phyloP scores from a whole-genome alignment of 1,140 invertebrate genomes.

The Heliconius nattereri region DNA sequence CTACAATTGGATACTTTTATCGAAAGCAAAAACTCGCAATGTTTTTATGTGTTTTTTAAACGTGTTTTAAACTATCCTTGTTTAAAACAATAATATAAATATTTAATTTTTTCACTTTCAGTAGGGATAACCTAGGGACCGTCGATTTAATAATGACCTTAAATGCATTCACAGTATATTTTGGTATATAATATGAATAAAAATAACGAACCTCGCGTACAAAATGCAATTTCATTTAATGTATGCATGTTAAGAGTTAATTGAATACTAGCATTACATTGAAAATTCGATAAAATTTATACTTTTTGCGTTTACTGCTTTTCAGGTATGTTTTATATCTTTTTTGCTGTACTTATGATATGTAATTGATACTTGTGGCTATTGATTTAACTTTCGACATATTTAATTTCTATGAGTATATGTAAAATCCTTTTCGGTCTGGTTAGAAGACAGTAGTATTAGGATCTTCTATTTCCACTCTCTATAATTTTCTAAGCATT shows the following conservation, averaged over 20 bases:
- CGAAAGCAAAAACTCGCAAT: too few relatives aligned
- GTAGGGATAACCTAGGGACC: too few relatives aligned
- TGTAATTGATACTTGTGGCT: too few relatives aligned
- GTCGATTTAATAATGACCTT: background rate
- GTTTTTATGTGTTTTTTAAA: too few relatives aligned
- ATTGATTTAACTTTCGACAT: too few relatives aligned
- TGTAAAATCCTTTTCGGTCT: too few relatives aligned
- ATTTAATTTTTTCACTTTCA: too few relatives aligned
- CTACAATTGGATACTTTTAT: too few relatives aligned
- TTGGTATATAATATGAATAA: background rate
- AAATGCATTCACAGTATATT: background rate
- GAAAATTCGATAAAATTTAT: background rate
- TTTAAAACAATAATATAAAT: too few relatives aligned
- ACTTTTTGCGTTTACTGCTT: background rate
- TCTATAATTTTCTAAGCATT: background rate
- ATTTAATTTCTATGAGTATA: too few relatives aligned
- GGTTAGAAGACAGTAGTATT: background rate
- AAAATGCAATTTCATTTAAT: background rate
- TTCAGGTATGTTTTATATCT: background rate
- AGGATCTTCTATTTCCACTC: background rate
- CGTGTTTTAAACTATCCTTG: too few relatives aligned
- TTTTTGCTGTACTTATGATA: too few relatives aligned
- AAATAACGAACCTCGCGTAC: background rate
- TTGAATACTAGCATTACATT: background rate
- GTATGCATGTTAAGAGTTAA: background rate